phyloP scores from a whole-genome alignment of 2,797 vertebrate genomes.

The Protonibea diacanthus region DNA sequence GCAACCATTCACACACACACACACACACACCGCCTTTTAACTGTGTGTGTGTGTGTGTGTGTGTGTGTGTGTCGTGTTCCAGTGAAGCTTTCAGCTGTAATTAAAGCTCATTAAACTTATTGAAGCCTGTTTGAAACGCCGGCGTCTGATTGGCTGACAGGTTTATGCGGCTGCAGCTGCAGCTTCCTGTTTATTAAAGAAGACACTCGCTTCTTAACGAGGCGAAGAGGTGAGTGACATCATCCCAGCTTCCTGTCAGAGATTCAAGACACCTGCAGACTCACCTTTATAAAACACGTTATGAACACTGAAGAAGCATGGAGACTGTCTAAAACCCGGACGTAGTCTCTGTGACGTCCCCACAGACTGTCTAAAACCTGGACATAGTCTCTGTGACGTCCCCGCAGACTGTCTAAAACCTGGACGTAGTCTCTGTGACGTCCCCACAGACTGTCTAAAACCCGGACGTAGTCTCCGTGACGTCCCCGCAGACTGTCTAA shows the following conservation, averaged over 20 bases:
- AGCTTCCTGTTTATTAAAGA: constrained; percentile 59
- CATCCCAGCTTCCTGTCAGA: constrained; percentile 33
- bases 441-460: too few species aligned
- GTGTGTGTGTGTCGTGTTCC: constrained; percentile 42
- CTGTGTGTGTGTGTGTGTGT: background rate
- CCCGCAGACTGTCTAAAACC: too few species aligned
- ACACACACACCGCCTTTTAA: background rate
- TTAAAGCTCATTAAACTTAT: constrained; percentile 67
- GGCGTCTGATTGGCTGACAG: constrained; percentile 49
- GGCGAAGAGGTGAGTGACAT: constrained; percentile 24
- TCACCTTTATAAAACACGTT: constrained; percentile 5
- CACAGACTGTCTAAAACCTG: too few species aligned
- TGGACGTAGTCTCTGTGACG: too few species aligned
- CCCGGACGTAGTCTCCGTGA: too few species aligned
- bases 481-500: too few species aligned
- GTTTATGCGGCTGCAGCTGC: constrained; percentile 55
- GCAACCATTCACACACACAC: constrained; percentile 17
- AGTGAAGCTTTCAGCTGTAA: constrained; percentile 69
- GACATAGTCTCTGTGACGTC: too few species aligned
- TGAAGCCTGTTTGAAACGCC: constrained; percentile 34
- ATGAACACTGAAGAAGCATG: accelerated
- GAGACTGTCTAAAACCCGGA: too few species aligned
- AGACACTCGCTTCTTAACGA: background rate
- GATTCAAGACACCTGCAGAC: constrained; percentile 50
- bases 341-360: too few species aligned